Conservation (phyloP, 1,140 invertebrate genomes). For the Bilobella aurantiaca region DNA sequence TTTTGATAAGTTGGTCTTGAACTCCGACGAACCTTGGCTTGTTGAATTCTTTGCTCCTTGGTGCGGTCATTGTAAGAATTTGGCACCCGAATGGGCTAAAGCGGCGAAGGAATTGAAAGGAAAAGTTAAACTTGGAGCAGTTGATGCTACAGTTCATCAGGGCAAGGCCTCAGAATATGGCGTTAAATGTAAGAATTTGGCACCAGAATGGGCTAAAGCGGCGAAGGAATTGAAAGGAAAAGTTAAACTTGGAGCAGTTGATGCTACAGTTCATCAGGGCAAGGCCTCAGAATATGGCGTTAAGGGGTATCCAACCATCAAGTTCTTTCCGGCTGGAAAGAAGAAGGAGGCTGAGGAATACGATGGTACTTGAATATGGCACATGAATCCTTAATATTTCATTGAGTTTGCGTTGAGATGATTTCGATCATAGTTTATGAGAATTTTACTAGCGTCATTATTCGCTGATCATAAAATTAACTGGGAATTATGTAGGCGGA, state of each 20-base stretch:
- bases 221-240: conserved; percentile 89
- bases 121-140: conserved; percentile 81
- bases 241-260: conserved; percentile 85
- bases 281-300: conserved; percentile 70
- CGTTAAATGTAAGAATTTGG: too few relatives aligned
- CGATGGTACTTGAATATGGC: too few relatives aligned
- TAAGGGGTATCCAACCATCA: conserved; percentile 52
- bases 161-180: conserved; percentile 63
- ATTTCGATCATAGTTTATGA: too few relatives aligned
- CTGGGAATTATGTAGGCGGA: conserved; percentile 59
- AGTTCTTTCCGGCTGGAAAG: conserved; percentile 76
- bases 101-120: conserved; percentile 91
- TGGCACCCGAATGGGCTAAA: conserved; percentile 87
- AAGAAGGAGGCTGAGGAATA: conserved; percentile 64
- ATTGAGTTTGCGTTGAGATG: too few relatives aligned
- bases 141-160: conserved; percentile 90
- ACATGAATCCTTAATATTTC: too few relatives aligned
- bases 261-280: conserved; percentile 80
- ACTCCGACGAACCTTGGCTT: conserved; percentile 86
- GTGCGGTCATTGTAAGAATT: conserved; percentile 72
- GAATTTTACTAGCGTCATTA: too few relatives aligned
- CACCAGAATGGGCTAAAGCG: conserved; percentile 87
- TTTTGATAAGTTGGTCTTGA: conserved; percentile 79
- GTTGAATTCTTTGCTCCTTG: conserved; percentile 96
- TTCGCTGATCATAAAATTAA: neutral